phyloP scores from a whole-genome alignment of 1,140 invertebrate species.

The Diuraphis noxia region DNA sequence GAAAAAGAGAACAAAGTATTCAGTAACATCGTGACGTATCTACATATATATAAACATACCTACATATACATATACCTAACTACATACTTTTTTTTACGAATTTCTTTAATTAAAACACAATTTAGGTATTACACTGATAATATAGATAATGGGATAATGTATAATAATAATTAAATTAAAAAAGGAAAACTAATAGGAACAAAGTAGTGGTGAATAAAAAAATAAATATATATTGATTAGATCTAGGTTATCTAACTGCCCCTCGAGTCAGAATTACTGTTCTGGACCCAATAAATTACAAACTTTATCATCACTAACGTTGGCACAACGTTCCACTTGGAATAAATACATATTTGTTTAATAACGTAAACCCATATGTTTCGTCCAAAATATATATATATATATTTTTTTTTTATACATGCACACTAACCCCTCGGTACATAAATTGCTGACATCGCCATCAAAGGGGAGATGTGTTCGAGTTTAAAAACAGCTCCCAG shows the following conservation, averaged over 20 bases:
- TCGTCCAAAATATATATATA: neutral
- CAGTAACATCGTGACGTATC: neutral
- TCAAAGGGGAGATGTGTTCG: neutral
- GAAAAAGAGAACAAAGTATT: neutral
- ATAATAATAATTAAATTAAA: neutral
- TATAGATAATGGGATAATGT: neutral
- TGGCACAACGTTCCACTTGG: neutral
- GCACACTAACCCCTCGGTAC: neutral
- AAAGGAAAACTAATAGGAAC: neutral
- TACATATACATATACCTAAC: no score
- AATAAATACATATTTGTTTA: conserved; percentile 43
- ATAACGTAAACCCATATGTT: conserved; percentile 16
- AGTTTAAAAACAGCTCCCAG: conserved; percentile 18
- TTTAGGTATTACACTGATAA: neutral
- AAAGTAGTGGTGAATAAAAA: neutral
- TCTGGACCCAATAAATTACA: conserved; percentile 5
- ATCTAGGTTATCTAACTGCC: neutral
- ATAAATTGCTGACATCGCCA: conserved; percentile 15
- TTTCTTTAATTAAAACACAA: neutral
- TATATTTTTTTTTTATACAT: neutral
- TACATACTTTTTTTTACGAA: neutral
- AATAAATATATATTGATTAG: neutral
- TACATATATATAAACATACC: no score
- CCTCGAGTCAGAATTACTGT: neutral
- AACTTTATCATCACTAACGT: conserved; percentile 18